These are phyloP conservation scores for Molossus alvarezi DNA, from an alignment of 2,797 vertebrate genomes.

Conservation along the genomic window DNA sequence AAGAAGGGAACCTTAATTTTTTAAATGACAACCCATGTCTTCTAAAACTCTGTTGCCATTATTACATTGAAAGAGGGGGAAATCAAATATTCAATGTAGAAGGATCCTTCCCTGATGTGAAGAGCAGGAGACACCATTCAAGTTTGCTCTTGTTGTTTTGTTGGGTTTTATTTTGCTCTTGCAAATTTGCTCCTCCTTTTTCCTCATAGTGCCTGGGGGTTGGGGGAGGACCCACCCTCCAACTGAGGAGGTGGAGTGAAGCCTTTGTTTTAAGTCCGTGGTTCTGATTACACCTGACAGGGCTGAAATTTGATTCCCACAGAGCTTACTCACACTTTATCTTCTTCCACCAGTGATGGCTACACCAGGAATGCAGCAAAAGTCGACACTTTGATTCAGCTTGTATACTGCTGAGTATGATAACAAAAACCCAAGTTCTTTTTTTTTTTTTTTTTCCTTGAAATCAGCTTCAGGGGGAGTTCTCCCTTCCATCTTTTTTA, in stretches of 20 bases:
- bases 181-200: background rate
- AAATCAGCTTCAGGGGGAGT: constrained; percentile 61
- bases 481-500: constrained; percentile 34
- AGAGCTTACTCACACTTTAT: constrained; percentile 63
- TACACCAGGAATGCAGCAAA: constrained; percentile 39
- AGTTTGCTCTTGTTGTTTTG: background rate
- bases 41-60: background rate
- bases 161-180: constrained; percentile 1
- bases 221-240: background rate
- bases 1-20: constrained; percentile 24
- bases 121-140: background rate
- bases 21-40: background rate
- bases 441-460: background rate
- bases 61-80: background rate
- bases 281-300: constrained; percentile 82
- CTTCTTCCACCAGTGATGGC: constrained; percentile 53
- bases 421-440: constrained; percentile 68
- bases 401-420: background rate
- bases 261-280: constrained; percentile 71
- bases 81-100: background rate
- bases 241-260: background rate
- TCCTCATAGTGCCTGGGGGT: background rate
- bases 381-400: constrained; percentile 62
- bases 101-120: background rate
- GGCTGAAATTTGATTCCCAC: constrained; percentile 72